Evolutionary conservation across 1,140 invertebrate species (phyloP).

Genomic region (Heliconius melpomene): DNA sequence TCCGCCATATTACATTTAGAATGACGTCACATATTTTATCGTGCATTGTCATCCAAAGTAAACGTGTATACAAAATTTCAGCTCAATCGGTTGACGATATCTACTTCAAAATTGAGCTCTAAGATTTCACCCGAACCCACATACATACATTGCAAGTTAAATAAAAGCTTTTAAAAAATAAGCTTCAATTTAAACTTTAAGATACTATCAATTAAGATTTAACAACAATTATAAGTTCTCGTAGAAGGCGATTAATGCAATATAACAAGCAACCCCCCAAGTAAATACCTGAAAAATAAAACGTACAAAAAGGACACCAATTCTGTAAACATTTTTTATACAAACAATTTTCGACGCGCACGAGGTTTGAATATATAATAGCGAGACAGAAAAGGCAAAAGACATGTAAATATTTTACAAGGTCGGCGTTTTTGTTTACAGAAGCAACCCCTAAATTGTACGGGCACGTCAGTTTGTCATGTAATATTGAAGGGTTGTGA

Average conservation of each 20-base stretch:
- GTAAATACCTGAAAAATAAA: constrained; percentile 42
- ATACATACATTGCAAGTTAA: no score
- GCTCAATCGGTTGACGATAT: no score
- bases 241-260: constrained; percentile 28
- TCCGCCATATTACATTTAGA: no score
- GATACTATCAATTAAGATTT: neutral
- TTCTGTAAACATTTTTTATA: constrained; percentile 53
- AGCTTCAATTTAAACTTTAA: neutral
- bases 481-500: constrained; percentile 4
- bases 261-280: neutral
- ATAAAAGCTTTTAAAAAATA: no score
- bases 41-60: no score
- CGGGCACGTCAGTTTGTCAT: constrained; percentile 1
- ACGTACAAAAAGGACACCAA: constrained; percentile 43
- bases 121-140: no score
- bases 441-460: constrained; percentile 1
- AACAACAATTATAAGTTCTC: neutral
- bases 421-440: constrained; percentile 42
- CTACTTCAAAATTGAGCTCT: no score
- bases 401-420: constrained; percentile 53
- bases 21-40: no score
- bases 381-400: constrained; percentile 45
- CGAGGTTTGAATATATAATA: constrained; percentile 53
- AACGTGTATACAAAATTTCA: no score
- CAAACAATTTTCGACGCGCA: constrained; percentile 52